Base-by-base conservation (phyloP, 1,140 invertebrate species). In the Orius laevigatus region DNA sequence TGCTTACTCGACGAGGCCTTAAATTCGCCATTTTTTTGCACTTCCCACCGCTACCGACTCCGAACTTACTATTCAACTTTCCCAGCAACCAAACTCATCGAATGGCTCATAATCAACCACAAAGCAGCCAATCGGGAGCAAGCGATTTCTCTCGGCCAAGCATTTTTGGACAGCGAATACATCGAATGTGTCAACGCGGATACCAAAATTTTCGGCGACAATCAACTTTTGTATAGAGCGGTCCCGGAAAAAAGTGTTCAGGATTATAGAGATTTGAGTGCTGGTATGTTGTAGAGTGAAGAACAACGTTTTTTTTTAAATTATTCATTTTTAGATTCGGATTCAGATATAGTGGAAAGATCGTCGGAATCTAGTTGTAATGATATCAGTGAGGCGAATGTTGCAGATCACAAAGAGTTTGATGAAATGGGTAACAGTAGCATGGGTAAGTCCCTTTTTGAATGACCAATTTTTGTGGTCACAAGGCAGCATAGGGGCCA, bases 141-240 rank as follows among this genome's bases (percentile, higher is more conserved):
- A 67, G 87, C 83, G 6, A 69, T 73, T 25, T 74, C 76, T 6
- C 75, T 91, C 54, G 84, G 85, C 14, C 85, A 91, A 66, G 79
- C 81, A 11, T 64, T 93, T 10, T 59, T 91, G 2, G 78, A 84
- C 63, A 79, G 77, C 12, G 77, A 77, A 19, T 84, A 79, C 55
- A 71, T 92, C 44, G 81, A 87, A 60, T 73, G 76, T 48, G 66
- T 84, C 15, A 68, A 73, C 11, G 63, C 68, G 44, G 66, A 72
- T 44, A 46, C 52, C 19, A 32, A 34, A 11, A 54, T 56, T 11
- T 60, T 59, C 46, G 16, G 45, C 9, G 59, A 60, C 44, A 53
- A 50, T 15, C 18, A 49, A 34, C 32, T 51, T 15, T 31, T 59
- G 14, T 60, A 59, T 31, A 50, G 53, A 47, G 19, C 38, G 43